Evolutionary conservation across 2,888 invertebrate species (phyloP).

Genomic region (Tinea semifulvella): DNA sequence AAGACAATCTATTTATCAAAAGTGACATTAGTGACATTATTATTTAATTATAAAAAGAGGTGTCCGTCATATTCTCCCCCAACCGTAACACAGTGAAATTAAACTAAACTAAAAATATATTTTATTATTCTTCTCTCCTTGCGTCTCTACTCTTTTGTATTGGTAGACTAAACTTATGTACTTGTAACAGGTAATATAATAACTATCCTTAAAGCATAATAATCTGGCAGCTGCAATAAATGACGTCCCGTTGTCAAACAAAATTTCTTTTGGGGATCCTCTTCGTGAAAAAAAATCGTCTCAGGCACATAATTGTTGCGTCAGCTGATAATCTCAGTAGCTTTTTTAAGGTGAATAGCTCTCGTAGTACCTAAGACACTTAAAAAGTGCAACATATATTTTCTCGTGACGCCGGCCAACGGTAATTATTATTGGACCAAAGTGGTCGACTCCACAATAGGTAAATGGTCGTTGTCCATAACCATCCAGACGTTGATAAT

Average conservation of each 20-base stretch:
- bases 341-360: not conserved
- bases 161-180: too few relatives aligned
- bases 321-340: not conserved
- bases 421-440: not conserved
- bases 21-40: too few relatives aligned
- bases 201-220: too few relatives aligned
- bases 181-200: too few relatives aligned
- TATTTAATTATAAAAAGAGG: too few relatives aligned
- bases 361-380: not conserved
- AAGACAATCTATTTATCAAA: too few relatives aligned
- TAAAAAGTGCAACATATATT: not conserved
- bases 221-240: too few relatives aligned
- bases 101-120: too few relatives aligned
- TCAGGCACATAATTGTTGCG: not conserved
- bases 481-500: not conserved
- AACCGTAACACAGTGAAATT: too few relatives aligned
- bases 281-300: not conserved
- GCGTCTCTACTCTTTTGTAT: too few relatives aligned
- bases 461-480: not conserved
- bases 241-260: not conserved
- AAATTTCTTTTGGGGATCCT: not conserved
- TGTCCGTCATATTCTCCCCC: too few relatives aligned
- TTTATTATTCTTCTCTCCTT: too few relatives aligned
- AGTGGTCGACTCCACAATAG: not conserved
- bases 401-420: not conserved